These are phyloP conservation scores for Pyralis farinalis DNA, from an alignment of 2,888 invertebrate species.

Conservation along the genomic window DNA sequence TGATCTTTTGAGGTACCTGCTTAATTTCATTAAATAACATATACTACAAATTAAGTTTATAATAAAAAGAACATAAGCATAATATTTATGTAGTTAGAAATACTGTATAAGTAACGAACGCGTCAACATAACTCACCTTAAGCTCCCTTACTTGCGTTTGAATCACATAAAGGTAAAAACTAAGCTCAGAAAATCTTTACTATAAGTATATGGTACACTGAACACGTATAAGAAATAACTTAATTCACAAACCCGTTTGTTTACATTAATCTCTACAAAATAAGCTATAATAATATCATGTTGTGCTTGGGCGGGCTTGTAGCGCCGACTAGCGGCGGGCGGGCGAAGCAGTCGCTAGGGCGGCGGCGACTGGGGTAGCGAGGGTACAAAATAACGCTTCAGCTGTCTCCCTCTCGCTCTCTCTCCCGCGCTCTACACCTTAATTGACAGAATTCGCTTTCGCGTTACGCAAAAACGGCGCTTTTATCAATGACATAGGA, in stretches of 20 bases:
- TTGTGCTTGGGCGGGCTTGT: constrained; percentile 66
- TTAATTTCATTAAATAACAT: too few relatives aligned
- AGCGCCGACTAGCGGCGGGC: constrained; percentile 72
- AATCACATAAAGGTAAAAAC: constrained; percentile 19
- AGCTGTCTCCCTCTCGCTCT: constrained; percentile 35
- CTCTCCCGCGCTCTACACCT: constrained; percentile 54
- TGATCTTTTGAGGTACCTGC: too few relatives aligned
- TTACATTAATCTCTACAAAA: constrained; percentile 63
- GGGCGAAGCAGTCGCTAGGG: constrained; percentile 48
- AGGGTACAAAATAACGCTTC: constrained; percentile 40
- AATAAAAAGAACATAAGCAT: too few relatives aligned
- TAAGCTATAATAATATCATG: constrained; percentile 53
- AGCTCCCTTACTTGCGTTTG: constrained; percentile 23
- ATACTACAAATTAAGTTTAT: too few relatives aligned
- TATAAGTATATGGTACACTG: constrained; percentile 27
- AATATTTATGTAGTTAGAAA: too few relatives aligned
- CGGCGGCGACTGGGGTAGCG: constrained; percentile 46
- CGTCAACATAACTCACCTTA: constrained; percentile 38
- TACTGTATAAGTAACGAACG: neutral
- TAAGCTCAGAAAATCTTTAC: constrained; percentile 11
- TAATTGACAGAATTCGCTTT: constrained; percentile 46
- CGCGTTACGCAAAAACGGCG: constrained; percentile 69
- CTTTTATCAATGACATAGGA: constrained; percentile 76
- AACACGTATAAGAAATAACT: constrained; percentile 31
- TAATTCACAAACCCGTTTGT: constrained; percentile 58